A percentile compares a stretch with the other conserved stretches of the same genome.
Evolutionary conservation across 2,888 invertebrate genomes (phyloP).

Genomic region (Argynnis bischoffii): DNA sequence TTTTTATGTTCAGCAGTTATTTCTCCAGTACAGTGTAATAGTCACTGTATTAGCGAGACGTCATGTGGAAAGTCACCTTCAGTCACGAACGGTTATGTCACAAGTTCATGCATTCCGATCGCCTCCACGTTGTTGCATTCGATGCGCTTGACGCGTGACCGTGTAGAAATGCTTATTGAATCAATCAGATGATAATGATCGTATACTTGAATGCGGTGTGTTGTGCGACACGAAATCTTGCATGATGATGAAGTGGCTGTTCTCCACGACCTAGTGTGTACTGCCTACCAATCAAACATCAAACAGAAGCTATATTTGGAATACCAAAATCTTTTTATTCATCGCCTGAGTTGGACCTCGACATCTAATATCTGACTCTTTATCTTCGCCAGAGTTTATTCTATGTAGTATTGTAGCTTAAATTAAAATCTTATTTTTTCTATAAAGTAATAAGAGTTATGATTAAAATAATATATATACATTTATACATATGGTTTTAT

Average conservation of each 20-base stretch:
- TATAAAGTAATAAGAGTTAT: no score
- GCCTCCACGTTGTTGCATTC: conserved; percentile 30
- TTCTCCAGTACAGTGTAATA: conserved; percentile 12
- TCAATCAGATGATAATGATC: conserved; percentile 27
- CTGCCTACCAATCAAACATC: background rate
- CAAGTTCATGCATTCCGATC: conserved; percentile 34
- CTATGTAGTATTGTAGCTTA: no score
- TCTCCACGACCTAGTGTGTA: background rate
- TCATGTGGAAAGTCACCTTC: conserved; percentile 38
- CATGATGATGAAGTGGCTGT: background rate
- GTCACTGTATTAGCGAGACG: conserved; percentile 18
- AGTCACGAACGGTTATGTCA: conserved; percentile 36
- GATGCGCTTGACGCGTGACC: conserved; percentile 32
- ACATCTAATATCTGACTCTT: no score
- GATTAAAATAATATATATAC: no score
- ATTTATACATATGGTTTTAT: no score
- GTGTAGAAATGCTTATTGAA: conserved; percentile 24
- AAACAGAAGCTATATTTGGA: no score
- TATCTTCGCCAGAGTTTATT: no score
- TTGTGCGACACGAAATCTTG: conserved; percentile 3
- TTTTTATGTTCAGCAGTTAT: conserved; percentile 1
- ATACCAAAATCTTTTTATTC: no score
- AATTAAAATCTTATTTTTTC: no score
- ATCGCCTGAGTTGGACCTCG: no score
- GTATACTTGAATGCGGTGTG: background rate